phyloP scores from a whole-genome alignment of 2,888 invertebrate species.

The Drosophila infuscata region DNA sequence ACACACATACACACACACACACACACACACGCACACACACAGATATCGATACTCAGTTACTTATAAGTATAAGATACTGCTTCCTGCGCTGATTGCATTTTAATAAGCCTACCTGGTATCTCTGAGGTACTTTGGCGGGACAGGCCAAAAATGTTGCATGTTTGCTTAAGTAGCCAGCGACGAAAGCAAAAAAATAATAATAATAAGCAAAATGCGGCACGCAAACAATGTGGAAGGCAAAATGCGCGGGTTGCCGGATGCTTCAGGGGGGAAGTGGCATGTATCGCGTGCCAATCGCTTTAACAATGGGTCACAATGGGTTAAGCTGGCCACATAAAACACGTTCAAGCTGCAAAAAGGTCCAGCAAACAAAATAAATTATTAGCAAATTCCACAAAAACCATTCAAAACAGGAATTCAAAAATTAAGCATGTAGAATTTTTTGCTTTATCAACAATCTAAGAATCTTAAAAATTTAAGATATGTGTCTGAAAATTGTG shows the following conservation, averaged over 20 bases:
- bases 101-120: constrained; percentile 64
- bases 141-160: constrained; percentile 59
- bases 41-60: constrained; percentile 9
- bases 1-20: not conserved
- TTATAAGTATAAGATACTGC: constrained; percentile 36
- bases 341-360: constrained; percentile 2
- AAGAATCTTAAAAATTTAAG: not conserved
- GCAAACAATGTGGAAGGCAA: constrained; percentile 11
- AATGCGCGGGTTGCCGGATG: not conserved
- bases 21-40: constrained; percentile 22
- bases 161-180: constrained; percentile 65
- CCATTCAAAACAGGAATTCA: not conserved
- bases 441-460: not conserved
- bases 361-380: constrained; percentile 15
- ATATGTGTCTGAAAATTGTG: no score
- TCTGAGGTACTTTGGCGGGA: constrained; percentile 41
- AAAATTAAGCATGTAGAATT: not conserved
- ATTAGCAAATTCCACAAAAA: constrained; percentile 9
- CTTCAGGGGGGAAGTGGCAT: not conserved
- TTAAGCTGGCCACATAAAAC: constrained; percentile 51
- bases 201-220: constrained; percentile 44
- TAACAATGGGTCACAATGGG: constrained; percentile 67
- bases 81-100: constrained; percentile 79
- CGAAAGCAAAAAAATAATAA: constrained; percentile 28
- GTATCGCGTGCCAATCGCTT: constrained; percentile 64